Evolutionary conservation across 1,140 invertebrate genomes (phyloP).

Genomic region (Drosophila rhopaloa): DNA sequence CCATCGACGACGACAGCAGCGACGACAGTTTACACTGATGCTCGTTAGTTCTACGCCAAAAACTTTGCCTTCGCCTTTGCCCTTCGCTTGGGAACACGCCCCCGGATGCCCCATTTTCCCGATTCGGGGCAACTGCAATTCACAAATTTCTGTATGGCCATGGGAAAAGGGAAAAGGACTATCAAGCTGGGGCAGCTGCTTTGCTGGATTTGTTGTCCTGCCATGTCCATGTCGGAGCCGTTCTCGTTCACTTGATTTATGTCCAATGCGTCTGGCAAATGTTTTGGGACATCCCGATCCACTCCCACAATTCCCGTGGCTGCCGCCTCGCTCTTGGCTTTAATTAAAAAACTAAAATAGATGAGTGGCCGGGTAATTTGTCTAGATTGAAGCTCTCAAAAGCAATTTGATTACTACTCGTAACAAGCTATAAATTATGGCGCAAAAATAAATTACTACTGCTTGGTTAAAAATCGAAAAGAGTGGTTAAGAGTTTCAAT

Average conservation of each 20-base stretch:
- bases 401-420: constrained; percentile 58
- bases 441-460: constrained; percentile 12
- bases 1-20: constrained; percentile 28
- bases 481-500: not conserved
- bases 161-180: constrained; percentile 22
- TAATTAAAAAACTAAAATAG: constrained; percentile 78
- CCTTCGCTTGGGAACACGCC: not conserved
- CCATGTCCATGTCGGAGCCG: constrained; percentile 55
- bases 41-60: constrained; percentile 66
- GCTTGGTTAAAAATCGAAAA: not conserved
- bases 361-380: constrained; percentile 67
- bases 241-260: constrained; percentile 71
- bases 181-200: constrained; percentile 46
- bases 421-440: constrained; percentile 64
- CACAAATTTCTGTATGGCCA: constrained; percentile 54
- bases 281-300: constrained; percentile 36
- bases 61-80: constrained; percentile 44
- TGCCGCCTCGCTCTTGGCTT: constrained; percentile 47
- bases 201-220: constrained; percentile 57
- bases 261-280: constrained; percentile 53
- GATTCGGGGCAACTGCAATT: constrained; percentile 42
- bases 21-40: constrained; percentile 73
- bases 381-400: constrained; percentile 69
- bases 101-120: constrained; percentile 1
- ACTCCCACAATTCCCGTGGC: not conserved